Evolutionary conservation across 2,888 invertebrate genomes (phyloP), one percentile per base, ranked within the genome.

Genomic region (Plebejus anna): DNA sequence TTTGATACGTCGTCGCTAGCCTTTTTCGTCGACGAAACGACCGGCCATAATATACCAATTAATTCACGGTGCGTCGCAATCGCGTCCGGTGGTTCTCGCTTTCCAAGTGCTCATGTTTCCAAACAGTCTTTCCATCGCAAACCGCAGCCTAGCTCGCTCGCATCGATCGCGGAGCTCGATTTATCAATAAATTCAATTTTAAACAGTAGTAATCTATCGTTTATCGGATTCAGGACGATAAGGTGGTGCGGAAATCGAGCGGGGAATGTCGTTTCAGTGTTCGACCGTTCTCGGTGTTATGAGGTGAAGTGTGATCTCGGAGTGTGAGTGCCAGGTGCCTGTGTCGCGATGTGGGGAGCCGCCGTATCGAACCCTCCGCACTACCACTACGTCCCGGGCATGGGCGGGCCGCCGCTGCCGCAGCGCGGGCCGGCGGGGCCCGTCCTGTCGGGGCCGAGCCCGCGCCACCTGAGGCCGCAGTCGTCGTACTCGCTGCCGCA

Each of bases 401-500:
- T 66, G 75, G 83, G 90, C n/a, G 82, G 86, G 11, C 86, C 86
- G 57, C 85, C 88, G 36, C 82, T 87, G 16, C 86, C 89, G 38
- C 89, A 88, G 77, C 85, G 86, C 32, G 91, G 91, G 1, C 92
- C 92, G 2, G 84, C 87, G 70, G 92, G 92, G 13, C 92, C 92
- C 9, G 82, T 92, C 76, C 81, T 92, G 79, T 83, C 88, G 1
- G 91, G 92, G 47, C 92, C 93, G 84, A 86, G 83, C 77, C 82
- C 85, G 70, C 88, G 88, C 79, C 90, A 91, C 81, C 83, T 94
- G 79, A 85, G 92, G 79, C 94, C 94, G 42, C 93, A 93, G 82
- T 91, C 92, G n/a, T 93, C 92, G 78, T 94, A 94, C 84, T 94
- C 95, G 80, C 84, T 94, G 82, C 95, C 94, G 16, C 95, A 95